phyloP scores from a whole-genome alignment of 1,140 invertebrate species.

The Calosoma granatense region DNA sequence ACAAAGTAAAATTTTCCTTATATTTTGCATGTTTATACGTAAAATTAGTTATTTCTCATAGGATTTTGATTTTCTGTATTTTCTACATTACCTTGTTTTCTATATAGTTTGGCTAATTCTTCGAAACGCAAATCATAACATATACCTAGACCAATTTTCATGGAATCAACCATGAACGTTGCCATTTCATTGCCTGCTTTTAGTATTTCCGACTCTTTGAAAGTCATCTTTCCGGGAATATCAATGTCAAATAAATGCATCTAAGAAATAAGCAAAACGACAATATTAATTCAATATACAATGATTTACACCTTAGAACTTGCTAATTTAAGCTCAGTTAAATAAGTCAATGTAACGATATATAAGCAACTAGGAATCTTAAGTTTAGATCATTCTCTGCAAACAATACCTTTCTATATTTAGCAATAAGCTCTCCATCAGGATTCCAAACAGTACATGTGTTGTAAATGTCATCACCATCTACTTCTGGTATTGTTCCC shows the following conservation, averaged over 20 bases:
- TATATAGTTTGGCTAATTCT: conserved; percentile 77
- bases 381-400: no score
- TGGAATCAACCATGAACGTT: conserved; percentile 60
- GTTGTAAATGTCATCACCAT: conserved; percentile 66
- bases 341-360: no score
- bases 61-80: no score
- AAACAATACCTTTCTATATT: conserved; percentile 71
- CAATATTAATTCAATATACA: conserved; percentile 23
- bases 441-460: conserved; percentile 84
- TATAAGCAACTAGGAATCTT: no score
- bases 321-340: no score
- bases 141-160: conserved; percentile 83
- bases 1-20: no score
- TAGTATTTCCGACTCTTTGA: conserved; percentile 83
- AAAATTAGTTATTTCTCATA: no score
- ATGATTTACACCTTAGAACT: background rate
- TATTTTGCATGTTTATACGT: no score
- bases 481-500: conserved; percentile 79
- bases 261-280: no score
- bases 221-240: conserved; percentile 84
- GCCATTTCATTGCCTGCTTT: conserved; percentile 65
- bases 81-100: no score
- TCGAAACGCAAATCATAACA: conserved; percentile 92
- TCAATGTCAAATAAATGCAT: conserved; percentile 95
- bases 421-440: conserved; percentile 61